Percentiles rank a stretch among this genome's conserved stretches.
These are phyloP conservation scores for Lophotriccus pileatus DNA, from an alignment of 2,797 vertebrate species.

Conservation along the genomic window DNA sequence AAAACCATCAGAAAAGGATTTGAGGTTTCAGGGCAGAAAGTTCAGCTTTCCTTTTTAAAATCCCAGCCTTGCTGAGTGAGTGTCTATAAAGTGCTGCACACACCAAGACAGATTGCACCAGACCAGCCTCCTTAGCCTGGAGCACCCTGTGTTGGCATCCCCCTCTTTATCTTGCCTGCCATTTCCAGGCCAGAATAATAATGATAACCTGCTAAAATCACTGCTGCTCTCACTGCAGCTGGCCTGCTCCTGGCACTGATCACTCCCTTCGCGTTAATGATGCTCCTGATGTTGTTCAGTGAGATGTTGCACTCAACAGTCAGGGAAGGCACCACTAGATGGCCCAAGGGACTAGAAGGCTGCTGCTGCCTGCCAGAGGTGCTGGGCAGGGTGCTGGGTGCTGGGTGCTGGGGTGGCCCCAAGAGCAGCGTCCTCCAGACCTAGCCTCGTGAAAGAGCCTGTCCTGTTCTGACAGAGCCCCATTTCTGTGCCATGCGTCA, in stretches of 20 bases:
- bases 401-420: too few species aligned
- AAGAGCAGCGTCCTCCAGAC: rapidly evolving
- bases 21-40: constrained; percentile 24
- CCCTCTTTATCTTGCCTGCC: background rate
- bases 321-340: constrained; percentile 23
- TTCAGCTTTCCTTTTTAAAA: constrained; percentile 22
- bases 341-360: constrained; percentile 1
- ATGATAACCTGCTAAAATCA: background rate
- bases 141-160: background rate
- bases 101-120: background rate
- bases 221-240: background rate
- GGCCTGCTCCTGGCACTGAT: background rate
- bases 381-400: rapidly evolving
- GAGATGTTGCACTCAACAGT: background rate
- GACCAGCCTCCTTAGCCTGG: background rate
- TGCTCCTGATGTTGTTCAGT: background rate
- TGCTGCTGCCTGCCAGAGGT: background rate
- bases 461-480: background rate
- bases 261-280: background rate
- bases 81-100: background rate
- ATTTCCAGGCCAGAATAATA: background rate
- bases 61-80: background rate
- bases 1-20: constrained; percentile 21
- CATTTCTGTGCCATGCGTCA: background rate
- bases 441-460: rapidly evolving